phyloP scores from a whole-genome alignment of 2,888 invertebrate genomes.

The Criorhina ranunculi region DNA sequence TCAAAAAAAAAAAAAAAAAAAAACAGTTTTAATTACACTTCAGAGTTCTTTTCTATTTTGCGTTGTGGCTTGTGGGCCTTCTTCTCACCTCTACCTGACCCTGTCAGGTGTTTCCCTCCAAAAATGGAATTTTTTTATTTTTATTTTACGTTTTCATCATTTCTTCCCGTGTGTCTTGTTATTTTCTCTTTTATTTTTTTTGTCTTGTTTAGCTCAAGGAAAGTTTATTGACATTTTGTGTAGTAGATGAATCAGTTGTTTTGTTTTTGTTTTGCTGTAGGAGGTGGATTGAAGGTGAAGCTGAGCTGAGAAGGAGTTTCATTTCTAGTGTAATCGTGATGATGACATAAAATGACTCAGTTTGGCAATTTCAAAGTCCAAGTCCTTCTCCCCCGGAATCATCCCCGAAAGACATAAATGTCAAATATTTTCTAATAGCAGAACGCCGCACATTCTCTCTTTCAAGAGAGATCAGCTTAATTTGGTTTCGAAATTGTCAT shows the following conservation, averaged over 20 bases:
- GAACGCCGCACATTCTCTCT: not conserved
- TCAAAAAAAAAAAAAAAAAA: not conserved
- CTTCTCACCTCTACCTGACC: conserved; percentile 33
- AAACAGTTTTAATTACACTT: conserved; percentile 9
- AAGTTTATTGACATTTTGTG: conserved; percentile 38
- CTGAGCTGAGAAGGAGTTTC: conserved; percentile 3
- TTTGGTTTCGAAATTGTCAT: conserved; percentile 16
- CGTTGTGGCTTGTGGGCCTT: not conserved
- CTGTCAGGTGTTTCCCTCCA: conserved; percentile 33
- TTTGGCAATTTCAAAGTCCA: not conserved
- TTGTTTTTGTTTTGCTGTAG: conserved; percentile 1
- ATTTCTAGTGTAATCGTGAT: conserved; percentile 3
- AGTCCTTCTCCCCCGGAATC: not conserved
- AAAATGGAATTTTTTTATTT: conserved; percentile 28
- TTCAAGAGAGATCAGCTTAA: not conserved
- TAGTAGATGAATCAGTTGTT: conserved; percentile 41
- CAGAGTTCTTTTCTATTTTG: not conserved
- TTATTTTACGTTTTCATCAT: conserved; percentile 12
- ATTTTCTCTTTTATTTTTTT: conserved; percentile 7
- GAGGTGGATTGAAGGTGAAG: not conserved
- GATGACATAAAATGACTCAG: conserved; percentile 34
- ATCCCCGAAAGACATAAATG: not conserved
- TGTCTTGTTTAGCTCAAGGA: not conserved
- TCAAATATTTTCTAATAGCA: not conserved
- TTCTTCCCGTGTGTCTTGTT: conserved; percentile 22